Percentiles rank a stretch among this genome's conserved stretches.
These are phyloP conservation scores for Aphelinus certus DNA, from an alignment of 1,140 invertebrate species.

Conservation along the genomic window DNA sequence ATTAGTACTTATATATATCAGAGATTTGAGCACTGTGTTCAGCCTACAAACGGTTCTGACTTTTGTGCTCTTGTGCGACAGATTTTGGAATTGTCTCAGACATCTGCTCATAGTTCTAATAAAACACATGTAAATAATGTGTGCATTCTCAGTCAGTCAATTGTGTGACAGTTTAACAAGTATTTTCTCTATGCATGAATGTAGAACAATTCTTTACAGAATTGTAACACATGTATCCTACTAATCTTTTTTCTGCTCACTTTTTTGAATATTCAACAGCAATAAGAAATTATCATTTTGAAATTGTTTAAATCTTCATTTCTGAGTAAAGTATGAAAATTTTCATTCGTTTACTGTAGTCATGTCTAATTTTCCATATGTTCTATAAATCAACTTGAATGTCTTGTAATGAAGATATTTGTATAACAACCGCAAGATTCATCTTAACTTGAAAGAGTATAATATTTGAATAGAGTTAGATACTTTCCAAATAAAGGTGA, in stretches of 20 bases:
- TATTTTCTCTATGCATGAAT: slow-evolving; percentile 15
- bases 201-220: slow-evolving; percentile 21
- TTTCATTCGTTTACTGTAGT: too few species aligned
- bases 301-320: background rate
- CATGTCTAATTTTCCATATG: too few species aligned
- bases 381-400: background rate
- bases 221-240: slow-evolving; percentile 7
- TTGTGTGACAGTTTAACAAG: slow-evolving; percentile 35
- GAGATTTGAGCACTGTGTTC: background rate
- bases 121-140: slow-evolving; percentile 24
- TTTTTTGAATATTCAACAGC: slow-evolving; percentile 5
- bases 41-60: background rate
- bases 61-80: background rate
- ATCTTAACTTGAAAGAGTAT: too few species aligned
- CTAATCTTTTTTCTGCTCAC: slow-evolving; percentile 8
- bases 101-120: slow-evolving; percentile 10
- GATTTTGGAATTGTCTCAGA: slow-evolving; percentile 12
- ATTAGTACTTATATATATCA: slow-evolving; percentile 2
- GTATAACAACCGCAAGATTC: background rate
- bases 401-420: background rate
- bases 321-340: too few species aligned
- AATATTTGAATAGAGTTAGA: too few species aligned
- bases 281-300: slow-evolving; percentile 13
- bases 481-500: too few species aligned
- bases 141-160: slow-evolving; percentile 9